Conservation (phyloP, 2,113 vertebrate genomes). For the Grammomys surdaster region DNA sequence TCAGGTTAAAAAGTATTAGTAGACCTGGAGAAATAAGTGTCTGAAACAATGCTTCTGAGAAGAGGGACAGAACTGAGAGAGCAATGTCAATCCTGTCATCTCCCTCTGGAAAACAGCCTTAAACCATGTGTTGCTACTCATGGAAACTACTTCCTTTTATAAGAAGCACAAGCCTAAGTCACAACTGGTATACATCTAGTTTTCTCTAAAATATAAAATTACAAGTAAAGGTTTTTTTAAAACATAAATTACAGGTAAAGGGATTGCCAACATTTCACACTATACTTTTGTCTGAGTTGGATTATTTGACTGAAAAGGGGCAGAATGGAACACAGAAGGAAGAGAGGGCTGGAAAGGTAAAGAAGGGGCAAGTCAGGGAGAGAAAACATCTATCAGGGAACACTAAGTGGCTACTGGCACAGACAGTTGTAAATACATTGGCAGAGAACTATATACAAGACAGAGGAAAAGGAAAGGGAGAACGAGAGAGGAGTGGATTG, state of each 20-base stretch:
- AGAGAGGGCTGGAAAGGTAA: not conserved
- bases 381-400: not conserved
- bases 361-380: not conserved
- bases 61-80: not conserved
- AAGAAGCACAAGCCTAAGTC: constrained; percentile 18
- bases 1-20: not conserved
- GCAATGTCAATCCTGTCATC: not conserved
- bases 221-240: not conserved
- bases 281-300: not conserved
- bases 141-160: not conserved
- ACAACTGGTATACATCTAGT: not conserved
- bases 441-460: not conserved
- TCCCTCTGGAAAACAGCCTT: not conserved
- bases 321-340: not conserved
- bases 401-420: not conserved
- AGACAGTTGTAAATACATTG: not conserved
- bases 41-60: not conserved
- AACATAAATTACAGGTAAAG: constrained; percentile 9
- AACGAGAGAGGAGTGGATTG: not conserved
- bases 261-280: not conserved
- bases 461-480: not conserved
- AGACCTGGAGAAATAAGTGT: not conserved
- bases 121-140: not conserved
- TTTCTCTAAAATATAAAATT: not conserved
- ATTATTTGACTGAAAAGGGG: not conserved